A percentile compares a stretch with the other conserved stretches of the same genome.
phyloP scores from a whole-genome alignment of 2,797 vertebrate species.

The Enteromius treurensis region DNA sequence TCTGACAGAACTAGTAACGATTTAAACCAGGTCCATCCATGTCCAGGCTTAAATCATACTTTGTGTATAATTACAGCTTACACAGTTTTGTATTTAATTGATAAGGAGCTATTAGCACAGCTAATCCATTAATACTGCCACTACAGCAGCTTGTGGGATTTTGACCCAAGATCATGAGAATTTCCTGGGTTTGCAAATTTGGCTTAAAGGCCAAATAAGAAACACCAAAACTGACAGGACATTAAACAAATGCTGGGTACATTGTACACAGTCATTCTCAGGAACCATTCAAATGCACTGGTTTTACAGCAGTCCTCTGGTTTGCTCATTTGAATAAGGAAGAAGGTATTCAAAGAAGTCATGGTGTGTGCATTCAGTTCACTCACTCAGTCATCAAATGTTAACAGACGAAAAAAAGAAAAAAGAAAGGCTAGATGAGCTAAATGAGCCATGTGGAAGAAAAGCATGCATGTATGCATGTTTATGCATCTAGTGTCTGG shows the following conservation, averaged over 20 bases:
- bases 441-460: neutral
- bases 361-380: slow-evolving; percentile 43
- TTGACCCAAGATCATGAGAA: slow-evolving; percentile 12
- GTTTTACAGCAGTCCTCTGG: slow-evolving; percentile 47
- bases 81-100: neutral
- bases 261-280: neutral
- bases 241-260: neutral
- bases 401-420: neutral
- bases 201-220: neutral
- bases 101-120: slow-evolving; percentile 18
- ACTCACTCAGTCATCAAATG: slow-evolving; percentile 11
- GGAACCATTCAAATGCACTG: slow-evolving; percentile 42
- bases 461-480: neutral
- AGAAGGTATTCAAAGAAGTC: slow-evolving; percentile 41
- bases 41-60: neutral
- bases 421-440: neutral
- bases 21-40: neutral
- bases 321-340: slow-evolving; percentile 39
- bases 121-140: slow-evolving; percentile 16
- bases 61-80: neutral
- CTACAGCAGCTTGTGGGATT: neutral
- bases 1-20: neutral
- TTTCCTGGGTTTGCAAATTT: slow-evolving; percentile 5
- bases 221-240: neutral
- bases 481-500: slow-evolving; percentile 14